Percentiles rank a stretch among this genome's conserved stretches.
phyloP scores from a whole-genome alignment of 2,888 invertebrate genomes.

The Polyploca ridens region DNA sequence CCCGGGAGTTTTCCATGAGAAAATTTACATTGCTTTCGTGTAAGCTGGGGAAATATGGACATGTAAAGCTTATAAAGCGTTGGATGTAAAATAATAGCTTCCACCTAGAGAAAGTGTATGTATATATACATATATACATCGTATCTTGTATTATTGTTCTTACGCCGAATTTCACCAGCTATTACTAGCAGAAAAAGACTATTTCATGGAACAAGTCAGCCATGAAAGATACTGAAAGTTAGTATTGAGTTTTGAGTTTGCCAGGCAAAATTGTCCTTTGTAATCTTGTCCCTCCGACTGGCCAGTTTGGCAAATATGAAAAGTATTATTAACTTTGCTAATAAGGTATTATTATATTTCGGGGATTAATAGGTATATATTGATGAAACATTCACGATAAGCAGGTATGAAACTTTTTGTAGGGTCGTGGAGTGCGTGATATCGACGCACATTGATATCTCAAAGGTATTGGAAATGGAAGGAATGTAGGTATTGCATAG shows the following conservation, averaged over 20 bases:
- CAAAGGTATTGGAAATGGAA: neutral
- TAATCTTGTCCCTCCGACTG: neutral
- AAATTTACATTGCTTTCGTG: conserved; percentile 34
- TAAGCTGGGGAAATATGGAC: conserved; percentile 9
- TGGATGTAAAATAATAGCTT: conserved; percentile 7
- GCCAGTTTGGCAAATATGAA: conserved; percentile 1
- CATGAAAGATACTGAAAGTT: neutral
- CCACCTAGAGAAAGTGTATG: conserved; percentile 17
- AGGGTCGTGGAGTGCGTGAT: neutral
- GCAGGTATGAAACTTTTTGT: neutral
- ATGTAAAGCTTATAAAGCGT: conserved; percentile 13
- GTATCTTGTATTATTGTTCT: conserved; percentile 38
- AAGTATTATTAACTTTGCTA: neutral
- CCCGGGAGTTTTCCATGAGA: conserved; percentile 41
- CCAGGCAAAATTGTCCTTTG: neutral
- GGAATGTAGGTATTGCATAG: neutral
- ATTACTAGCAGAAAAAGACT: conserved; percentile 28
- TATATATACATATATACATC: conserved; percentile 34
- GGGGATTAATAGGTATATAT: conserved; percentile 5
- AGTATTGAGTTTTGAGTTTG: neutral
- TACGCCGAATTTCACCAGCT: conserved; percentile 25
- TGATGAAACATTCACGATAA: neutral
- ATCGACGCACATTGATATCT: neutral
- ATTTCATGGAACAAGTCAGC: neutral
- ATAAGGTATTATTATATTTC: conserved; percentile 4